Base-by-base conservation (phyloP, 2,888 invertebrate genomes). In the Diarsia dahlii region DNA sequence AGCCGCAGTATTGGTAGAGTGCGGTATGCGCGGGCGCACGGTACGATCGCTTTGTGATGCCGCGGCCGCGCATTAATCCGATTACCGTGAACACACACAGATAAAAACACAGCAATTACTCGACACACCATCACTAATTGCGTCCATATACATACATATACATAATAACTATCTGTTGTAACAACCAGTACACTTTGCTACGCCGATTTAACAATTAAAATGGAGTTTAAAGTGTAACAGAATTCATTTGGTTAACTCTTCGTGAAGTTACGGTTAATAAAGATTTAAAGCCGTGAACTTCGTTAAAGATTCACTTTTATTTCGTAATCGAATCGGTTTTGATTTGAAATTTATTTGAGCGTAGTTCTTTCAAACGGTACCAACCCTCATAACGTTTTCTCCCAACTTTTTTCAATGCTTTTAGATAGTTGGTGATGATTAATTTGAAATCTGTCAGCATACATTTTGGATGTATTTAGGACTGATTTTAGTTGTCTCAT, bases 31-130 rank as follows among this genome's bases (percentile, higher is more conserved):
- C 77, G 77, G 81, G 81, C 80, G 78, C 86, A 80, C 63, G 45
- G 72, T 76, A 68, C 67, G 74, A 56, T 56, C 79, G 68, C 78
- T 85, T 87, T 81, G 87, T 80, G 81, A 58, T 56, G 74, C 76
- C 85, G 85, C 79, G 76, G 63, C 74, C 86, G 86, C 77, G 62
- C 72, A 80, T 78, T 85, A 88, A 88, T 88, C 87, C 85, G 75
- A 88, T 88, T 88, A 88, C 78, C 69, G 82, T 67, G 85, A 87
- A 84, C 86, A 81, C 85, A 82, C 76, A 81, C 63, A 78, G 85
- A 79, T 85, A 85, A 76, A 78, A 80, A 82, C 80, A 62, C 70
- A 78, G 81, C 81, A 88, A 88, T 85, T 78, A 80, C 82, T 69
- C 34, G 62, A 68, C 58, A 72, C 75, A 86, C 87, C 84, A 58